Evolutionary conservation across 2,797 vertebrate species (phyloP).

Genomic region (Mormyrops boulengeri): DNA sequence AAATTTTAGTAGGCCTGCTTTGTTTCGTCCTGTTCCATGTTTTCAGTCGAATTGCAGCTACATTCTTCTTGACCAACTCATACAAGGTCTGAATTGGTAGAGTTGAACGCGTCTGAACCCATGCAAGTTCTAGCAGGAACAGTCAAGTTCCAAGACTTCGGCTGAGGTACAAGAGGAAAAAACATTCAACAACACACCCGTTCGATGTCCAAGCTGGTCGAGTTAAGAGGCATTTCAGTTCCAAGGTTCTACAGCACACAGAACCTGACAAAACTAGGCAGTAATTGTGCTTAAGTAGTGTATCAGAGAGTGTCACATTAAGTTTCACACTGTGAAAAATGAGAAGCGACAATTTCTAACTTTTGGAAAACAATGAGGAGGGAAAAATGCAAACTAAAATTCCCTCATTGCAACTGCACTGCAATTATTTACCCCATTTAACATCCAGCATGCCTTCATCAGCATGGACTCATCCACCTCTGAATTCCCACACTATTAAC

Average conservation of each 20-base stretch:
- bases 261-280: neutral
- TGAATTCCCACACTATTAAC: neutral
- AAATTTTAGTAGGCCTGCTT: too few relatives aligned
- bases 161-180: too few relatives aligned
- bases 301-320: neutral
- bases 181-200: too few relatives aligned
- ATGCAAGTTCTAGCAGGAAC: too few relatives aligned
- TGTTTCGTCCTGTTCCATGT: too few relatives aligned
- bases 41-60: too few relatives aligned
- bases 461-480: neutral
- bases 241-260: neutral
- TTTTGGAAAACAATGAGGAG: neutral
- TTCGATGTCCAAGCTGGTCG: too few relatives aligned
- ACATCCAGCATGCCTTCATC: neutral
- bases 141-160: too few relatives aligned
- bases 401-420: neutral
- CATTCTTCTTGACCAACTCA: too few relatives aligned
- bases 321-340: neutral
- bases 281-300: neutral
- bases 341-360: neutral
- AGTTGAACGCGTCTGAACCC: too few relatives aligned
- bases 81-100: too few relatives aligned
- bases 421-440: neutral
- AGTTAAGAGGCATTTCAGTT: too few relatives aligned
- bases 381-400: neutral